Percentiles rank a stretch among this genome's conserved stretches.
Conservation (phyloP, 2,113 vertebrate species). For the Ictidomys tridecemlineatus region DNA sequence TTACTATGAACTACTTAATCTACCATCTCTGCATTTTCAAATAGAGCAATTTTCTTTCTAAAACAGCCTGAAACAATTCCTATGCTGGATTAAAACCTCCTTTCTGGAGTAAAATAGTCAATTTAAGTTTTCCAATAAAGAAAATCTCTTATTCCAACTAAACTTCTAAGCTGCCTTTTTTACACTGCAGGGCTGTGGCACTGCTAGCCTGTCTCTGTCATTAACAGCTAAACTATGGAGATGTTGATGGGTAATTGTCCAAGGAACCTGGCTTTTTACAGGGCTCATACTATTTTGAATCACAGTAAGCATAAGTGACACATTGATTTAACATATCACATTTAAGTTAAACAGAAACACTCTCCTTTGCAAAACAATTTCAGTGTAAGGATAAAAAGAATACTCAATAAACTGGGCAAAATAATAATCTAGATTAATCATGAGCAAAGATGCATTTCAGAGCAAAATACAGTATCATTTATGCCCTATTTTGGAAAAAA, state of each 20-base stretch:
- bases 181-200: background rate
- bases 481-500: background rate
- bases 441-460: slow-evolving; percentile 41
- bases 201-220: background rate
- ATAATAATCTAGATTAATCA: slow-evolving; percentile 30
- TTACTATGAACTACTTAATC: slow-evolving; percentile 42
- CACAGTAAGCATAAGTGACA: background rate
- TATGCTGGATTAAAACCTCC: slow-evolving; percentile 40
- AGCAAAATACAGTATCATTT: background rate
- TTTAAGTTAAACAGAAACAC: slow-evolving; percentile 47
- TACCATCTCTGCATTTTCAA: slow-evolving; percentile 53
- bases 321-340: background rate
- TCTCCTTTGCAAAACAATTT: background rate
- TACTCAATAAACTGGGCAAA: background rate
- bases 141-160: slow-evolving; percentile 36
- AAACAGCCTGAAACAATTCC: slow-evolving; percentile 46
- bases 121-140: slow-evolving; percentile 48
- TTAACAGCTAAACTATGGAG: background rate
- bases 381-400: background rate
- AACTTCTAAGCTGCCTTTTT: slow-evolving; percentile 44
- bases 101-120: background rate
- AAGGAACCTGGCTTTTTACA: background rate
- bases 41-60: slow-evolving; percentile 35
- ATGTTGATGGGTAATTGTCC: background rate
- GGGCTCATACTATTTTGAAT: background rate